These are phyloP conservation scores for Eilema depressum DNA, from an alignment of 2,888 invertebrate species.

Conservation along the genomic window DNA sequence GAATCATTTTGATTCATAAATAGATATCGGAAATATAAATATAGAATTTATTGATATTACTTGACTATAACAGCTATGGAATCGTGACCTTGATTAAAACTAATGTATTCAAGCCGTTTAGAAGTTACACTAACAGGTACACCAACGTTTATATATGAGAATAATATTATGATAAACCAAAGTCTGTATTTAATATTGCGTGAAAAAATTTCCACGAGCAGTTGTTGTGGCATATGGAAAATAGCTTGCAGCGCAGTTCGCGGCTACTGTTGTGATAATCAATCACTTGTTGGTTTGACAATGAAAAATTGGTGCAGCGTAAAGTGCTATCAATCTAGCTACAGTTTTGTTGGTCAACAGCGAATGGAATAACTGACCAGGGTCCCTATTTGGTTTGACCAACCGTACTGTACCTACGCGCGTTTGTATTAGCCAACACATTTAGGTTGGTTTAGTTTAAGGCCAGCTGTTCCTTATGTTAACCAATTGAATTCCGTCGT, in stretches of 20 bases:
- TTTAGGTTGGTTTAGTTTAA: no score
- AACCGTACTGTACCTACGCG: no score
- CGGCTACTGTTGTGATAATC: constrained; percentile 29
- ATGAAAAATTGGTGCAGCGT: constrained; percentile 43
- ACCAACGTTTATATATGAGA: neutral
- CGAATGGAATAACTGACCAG: constrained; percentile 30
- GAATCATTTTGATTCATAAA: neutral
- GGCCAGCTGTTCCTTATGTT: no score
- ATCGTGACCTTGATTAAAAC: neutral
- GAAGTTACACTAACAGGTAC: neutral
- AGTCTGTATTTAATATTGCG: neutral
- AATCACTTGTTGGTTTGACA: constrained; percentile 43
- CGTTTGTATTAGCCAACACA: no score
- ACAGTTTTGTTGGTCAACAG: constrained; percentile 24
- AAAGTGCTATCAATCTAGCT: constrained; percentile 22
- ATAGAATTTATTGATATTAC: neutral
- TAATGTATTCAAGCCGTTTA: neutral
- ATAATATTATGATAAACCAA: neutral
- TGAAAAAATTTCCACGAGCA: neutral
- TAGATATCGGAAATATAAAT: neutral
- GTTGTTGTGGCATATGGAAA: constrained; percentile 20
- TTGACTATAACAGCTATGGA: neutral
- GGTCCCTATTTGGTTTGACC: no score
- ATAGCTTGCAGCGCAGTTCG: constrained; percentile 23
- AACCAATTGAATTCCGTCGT: no score